Evolutionary conservation across 1,140 invertebrate genomes (phyloP), one percentile per base, ranked within the genome.

Genomic region (Pissodes strobi): DNA sequence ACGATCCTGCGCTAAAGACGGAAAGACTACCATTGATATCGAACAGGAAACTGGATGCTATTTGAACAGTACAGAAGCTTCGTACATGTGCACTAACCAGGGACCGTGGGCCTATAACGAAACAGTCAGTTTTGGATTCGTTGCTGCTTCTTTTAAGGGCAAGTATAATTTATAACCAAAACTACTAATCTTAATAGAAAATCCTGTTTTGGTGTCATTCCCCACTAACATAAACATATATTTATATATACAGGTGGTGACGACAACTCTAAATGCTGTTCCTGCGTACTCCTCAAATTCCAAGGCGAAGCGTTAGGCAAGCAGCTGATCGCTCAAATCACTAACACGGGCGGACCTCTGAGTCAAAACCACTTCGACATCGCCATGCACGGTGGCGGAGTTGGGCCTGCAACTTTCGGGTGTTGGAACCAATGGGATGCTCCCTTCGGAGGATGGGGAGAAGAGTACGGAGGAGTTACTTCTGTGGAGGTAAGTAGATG

Each of bases 341-440:
- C 53, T 19, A 56, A 56, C 21, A 56, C 53, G 19, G 53, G 53
- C 12, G n/a, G 34, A 25, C 25, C 34, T 13, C 19, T 18, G n/a
- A 13, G 15, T 2, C 8, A 23, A 12, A 64, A 64, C 34, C 34
- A 55, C 5, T 64, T 64, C n/a, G 62, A 64, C 30, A 64, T 64
- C 23, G 53, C 53, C 6, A 57, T 64, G 21, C 62, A 52, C 2
- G 38, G 22, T 4, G 59, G 59, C 18, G 59, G 59, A 10, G 48
- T 62, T 1, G 59, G 59, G 6, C 34, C 38, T 19, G 34, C n/a
- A 15, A 27, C 30, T 17, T 15, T 17, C 13, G 59, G 59, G 13
- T 62, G 59, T 15, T 22, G 13, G 19, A 12, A 13, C 0, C 59
- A 62, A 23, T 62, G 59, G 59, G 43, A 53, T 23, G 34, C 59